phyloP scores from a whole-genome alignment of 2,797 vertebrate species.

The Knipowitschia caucasica region DNA sequence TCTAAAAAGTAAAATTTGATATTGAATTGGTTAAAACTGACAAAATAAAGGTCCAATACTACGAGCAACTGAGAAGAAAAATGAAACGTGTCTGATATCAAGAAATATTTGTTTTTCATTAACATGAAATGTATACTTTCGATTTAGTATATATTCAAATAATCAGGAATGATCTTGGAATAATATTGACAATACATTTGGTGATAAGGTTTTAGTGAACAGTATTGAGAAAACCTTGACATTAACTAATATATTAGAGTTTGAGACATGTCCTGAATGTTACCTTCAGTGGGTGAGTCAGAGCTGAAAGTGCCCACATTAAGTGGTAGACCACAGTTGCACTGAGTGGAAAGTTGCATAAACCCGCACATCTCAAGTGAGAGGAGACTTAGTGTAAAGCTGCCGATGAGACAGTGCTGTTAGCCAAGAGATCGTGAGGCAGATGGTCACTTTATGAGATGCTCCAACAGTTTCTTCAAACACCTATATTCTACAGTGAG shows the following conservation, averaged over 20 bases:
- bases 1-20: too few relatives aligned
- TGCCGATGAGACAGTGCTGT: conserved; percentile 42
- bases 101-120: too few relatives aligned
- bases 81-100: too few relatives aligned
- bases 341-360: conserved; percentile 41
- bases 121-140: too few relatives aligned
- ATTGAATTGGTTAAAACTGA: too few relatives aligned
- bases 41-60: too few relatives aligned
- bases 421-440: conserved; percentile 62
- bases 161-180: too few relatives aligned
- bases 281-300: conserved; percentile 37
- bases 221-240: conserved; percentile 13
- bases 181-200: background rate
- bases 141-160: too few relatives aligned
- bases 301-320: conserved; percentile 17
- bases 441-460: conserved; percentile 71
- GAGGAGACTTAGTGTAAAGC: conserved; percentile 64
- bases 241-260: conserved; percentile 14
- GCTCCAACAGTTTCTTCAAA: conserved; percentile 34
- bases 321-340: conserved; percentile 44
- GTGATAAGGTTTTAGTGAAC: background rate
- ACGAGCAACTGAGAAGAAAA: too few relatives aligned
- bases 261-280: conserved; percentile 27
- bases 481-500: conserved; percentile 12
- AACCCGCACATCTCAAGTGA: conserved; percentile 48